Evolutionary conservation across 2,888 invertebrate genomes (phyloP), one percentile per base, ranked within the genome.

Genomic region (Yponomeuta evonymella): DNA sequence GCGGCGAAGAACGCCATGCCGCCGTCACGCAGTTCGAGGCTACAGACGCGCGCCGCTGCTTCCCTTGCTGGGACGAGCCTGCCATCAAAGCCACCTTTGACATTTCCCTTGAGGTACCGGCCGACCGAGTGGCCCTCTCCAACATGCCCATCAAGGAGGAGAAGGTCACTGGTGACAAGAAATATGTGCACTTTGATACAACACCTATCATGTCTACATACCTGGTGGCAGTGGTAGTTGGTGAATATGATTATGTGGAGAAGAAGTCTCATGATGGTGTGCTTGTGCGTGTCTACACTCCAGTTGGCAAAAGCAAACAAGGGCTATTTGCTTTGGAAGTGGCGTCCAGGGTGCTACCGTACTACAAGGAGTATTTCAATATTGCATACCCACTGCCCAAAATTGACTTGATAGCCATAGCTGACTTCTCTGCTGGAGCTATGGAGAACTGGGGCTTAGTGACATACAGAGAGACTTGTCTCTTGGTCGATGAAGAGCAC

Each of bases 391-490:
- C 98, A 0, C 89, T 99, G 75, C 98, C 98, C 30, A 99, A 99
- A 87, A 97, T 98, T 86, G 99, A 99, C 89, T 93, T 99, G 72
- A 97, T 99, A 79, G 98, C 99, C 11, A 97, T 99, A 80, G 96
- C 98, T 3, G 99, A 99, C 84, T 98, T 99, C 83, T 96, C 97
- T 71, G 96, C 97, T 74, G 98, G 98, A 76, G 98, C 99, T 71
- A 99, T 99, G 98, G 98, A 99, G 88, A 99, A 99, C 87, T 99
- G 99, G 99, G 99, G 99, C 2, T 85, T 96, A 69, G 96, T 98
- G 48, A 98, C 97, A n/a, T 98, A 97, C 82, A 94, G 98, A 73
- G 99, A 99, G 85, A 96, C 97, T 6, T 97, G 97, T 76, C 93
- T 99, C 0, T 91, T 99, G 58, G 97, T 98, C 5, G 99, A 99